phyloP scores from a whole-genome alignment of 2,797 vertebrate genomes.

The Phaenicophaeus curvirostris region DNA sequence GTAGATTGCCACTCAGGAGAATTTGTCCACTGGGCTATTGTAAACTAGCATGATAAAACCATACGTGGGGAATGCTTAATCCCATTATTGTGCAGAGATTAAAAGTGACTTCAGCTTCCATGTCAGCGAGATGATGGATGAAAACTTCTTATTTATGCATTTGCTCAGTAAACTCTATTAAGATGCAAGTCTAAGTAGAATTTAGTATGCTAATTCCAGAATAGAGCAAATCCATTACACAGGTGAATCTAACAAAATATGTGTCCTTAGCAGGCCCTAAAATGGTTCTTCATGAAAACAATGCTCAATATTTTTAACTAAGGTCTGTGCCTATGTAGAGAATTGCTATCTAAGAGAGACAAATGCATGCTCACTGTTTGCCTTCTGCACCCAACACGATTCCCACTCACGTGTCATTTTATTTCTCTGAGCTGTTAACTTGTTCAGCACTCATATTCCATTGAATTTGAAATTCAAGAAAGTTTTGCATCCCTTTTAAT shows the following conservation, averaged over 20 bases:
- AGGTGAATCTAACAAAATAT: background rate
- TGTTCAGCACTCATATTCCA: background rate
- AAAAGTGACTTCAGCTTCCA: constrained; percentile 1
- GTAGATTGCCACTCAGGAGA: background rate
- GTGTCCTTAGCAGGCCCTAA: background rate
- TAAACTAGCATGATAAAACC: background rate
- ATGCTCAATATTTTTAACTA: background rate
- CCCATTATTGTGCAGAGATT: constrained; percentile 17
- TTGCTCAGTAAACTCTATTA: constrained; percentile 15
- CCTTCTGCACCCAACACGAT: background rate
- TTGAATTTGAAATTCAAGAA: background rate
- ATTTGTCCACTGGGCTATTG: background rate
- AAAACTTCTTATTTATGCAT: background rate
- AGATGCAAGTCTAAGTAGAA: background rate
- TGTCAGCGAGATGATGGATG: constrained; percentile 21
- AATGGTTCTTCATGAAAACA: background rate
- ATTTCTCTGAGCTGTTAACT: background rate
- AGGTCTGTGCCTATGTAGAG: background rate
- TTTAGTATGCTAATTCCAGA: constrained; percentile 16
- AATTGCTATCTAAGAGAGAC: background rate
- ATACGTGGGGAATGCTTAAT: constrained; percentile 3
- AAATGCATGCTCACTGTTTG: background rate
- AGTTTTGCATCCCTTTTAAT: background rate
- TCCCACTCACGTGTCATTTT: background rate
- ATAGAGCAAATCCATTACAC: background rate